Base-by-base conservation (phyloP, 1,140 invertebrate genomes). In the Hyphantria cunea region DNA sequence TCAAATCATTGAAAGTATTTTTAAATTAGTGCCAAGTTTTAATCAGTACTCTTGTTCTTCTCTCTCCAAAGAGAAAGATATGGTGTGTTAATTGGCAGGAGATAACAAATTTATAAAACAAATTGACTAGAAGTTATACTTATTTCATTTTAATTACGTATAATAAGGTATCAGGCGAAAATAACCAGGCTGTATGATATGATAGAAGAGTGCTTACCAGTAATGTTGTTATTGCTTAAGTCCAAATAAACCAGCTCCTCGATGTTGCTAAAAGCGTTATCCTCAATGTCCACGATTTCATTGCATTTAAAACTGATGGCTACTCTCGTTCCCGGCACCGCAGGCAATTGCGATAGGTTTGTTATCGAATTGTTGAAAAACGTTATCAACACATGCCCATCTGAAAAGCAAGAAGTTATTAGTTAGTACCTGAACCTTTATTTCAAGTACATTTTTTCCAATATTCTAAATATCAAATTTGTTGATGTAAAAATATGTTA, bases 221-320 rank as follows among this genome's bases (percentile, higher is more conserved):
- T 92, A 3, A 96, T 82, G 32, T 88, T 72, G 78, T 96, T 96
- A 70, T 94, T 92, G 84, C 95, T 95, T 52, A 97, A 82, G 83
- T 96, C 95, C 41, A 96, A 82, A 59, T 93, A 93, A 12, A 91
- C 89, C n/a, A 96, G 81, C 60, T 92, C 92, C n/a, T 88, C 84
- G 7, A 95, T 87, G 67, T 93, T 89, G 68, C 92, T 92, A 72
- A 97, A 96, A 0, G 94, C 92, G 0, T 88, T 88, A 25, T 92
- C 79, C 14, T 93, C 93, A 49, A 96, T 93, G 47, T 92, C 87
- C 44, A 83, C 78, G 25, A 94, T 90, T 34, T 82, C 76, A 65
- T 93, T 94, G 5, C 74, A 76, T 41, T 84, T 80, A 63, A 92
- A 84, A 47, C 76, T 89, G 41, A 92, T 84, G 0, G 86, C 83